Evolutionary conservation across 2,888 invertebrate genomes (phyloP).

Genomic region (Bruchidius siliquastri): DNA sequence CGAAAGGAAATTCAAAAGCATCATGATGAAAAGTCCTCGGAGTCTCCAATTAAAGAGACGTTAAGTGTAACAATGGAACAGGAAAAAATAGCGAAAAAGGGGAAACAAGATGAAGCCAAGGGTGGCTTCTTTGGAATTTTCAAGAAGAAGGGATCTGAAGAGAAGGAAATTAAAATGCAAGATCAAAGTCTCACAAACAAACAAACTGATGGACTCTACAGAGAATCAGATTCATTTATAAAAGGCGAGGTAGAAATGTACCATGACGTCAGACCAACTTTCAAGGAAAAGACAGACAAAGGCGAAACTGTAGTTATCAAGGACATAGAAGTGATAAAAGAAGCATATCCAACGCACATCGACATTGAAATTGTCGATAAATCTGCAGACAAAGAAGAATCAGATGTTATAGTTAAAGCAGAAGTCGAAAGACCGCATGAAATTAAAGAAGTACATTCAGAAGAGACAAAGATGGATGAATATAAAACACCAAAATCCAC

Average conservation of each 20-base stretch:
- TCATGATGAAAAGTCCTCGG: conserved; percentile 11
- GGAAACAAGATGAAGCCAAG: conserved; percentile 4
- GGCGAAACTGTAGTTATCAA: neutral
- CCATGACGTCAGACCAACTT: conserved; percentile 21
- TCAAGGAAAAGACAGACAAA: neutral
- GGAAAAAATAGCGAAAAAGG: conserved; percentile 6
- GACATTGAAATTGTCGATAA: neutral
- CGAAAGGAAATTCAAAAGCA: conserved; percentile 4
- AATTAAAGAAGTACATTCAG: neutral
- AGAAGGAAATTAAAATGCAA: conserved; percentile 6
- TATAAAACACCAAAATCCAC: neutral
- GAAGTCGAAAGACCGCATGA: neutral
- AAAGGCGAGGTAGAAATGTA: conserved; percentile 19
- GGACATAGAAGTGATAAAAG: conserved; percentile 1
- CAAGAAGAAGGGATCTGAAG: conserved; percentile 13
- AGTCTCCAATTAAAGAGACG: conserved; percentile 17
- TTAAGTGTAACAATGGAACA: conserved; percentile 6
- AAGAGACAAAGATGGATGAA: neutral
- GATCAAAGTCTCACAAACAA: conserved; percentile 1
- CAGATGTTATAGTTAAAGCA: neutral
- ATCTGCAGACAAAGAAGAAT: neutral
- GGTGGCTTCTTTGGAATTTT: conserved; percentile 7
- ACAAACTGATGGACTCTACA: conserved; percentile 10
- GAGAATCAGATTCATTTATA: conserved; percentile 14
- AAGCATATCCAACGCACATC: neutral